Conservation (phyloP, 1,140 invertebrate species). For the Hyles euphorbiae region DNA sequence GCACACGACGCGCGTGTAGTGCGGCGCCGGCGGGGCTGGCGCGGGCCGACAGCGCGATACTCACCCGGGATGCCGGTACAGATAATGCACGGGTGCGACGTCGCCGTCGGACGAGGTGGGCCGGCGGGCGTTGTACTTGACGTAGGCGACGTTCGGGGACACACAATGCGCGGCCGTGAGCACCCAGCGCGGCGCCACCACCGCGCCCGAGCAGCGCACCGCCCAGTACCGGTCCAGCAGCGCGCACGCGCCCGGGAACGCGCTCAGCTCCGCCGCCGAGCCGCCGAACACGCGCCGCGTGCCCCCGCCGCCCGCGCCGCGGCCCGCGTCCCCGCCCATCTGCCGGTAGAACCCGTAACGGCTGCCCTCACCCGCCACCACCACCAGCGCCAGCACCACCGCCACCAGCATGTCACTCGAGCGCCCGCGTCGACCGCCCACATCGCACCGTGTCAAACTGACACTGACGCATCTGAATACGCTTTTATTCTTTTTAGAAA, state of each 20-base stretch:
- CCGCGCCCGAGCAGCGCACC: slow-evolving; percentile 44
- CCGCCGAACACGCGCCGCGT: slow-evolving; percentile 49
- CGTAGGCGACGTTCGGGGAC: slow-evolving; percentile 35
- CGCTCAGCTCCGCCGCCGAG: slow-evolving; percentile 20
- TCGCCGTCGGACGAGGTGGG: slow-evolving; percentile 33
- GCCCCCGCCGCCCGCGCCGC: slow-evolving; percentile 7
- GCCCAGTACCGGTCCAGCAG: slow-evolving; percentile 44
- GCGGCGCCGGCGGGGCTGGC: too few species aligned
- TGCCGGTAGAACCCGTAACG: slow-evolving; percentile 29
- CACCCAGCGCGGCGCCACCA: slow-evolving; percentile 43
- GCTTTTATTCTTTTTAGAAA: too few species aligned
- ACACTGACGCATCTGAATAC: neutral
- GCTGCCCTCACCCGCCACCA: slow-evolving; percentile 5
- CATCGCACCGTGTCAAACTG: neutral
- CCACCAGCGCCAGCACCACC: slow-evolving; percentile 10
- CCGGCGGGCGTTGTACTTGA: slow-evolving; percentile 47
- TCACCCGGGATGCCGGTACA: slow-evolving; percentile 52
- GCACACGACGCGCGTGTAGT: neutral
- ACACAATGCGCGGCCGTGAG: slow-evolving; percentile 60
- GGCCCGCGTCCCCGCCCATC: slow-evolving; percentile 2
- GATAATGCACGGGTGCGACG: slow-evolving; percentile 35
- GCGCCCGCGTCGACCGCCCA: too few species aligned
- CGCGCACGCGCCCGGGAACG: slow-evolving; percentile 35
- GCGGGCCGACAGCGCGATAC: neutral
- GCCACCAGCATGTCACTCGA: neutral